These are phyloP conservation scores for Caprella mutica DNA, from an alignment of 2,888 invertebrate genomes.

Conservation along the genomic window DNA sequence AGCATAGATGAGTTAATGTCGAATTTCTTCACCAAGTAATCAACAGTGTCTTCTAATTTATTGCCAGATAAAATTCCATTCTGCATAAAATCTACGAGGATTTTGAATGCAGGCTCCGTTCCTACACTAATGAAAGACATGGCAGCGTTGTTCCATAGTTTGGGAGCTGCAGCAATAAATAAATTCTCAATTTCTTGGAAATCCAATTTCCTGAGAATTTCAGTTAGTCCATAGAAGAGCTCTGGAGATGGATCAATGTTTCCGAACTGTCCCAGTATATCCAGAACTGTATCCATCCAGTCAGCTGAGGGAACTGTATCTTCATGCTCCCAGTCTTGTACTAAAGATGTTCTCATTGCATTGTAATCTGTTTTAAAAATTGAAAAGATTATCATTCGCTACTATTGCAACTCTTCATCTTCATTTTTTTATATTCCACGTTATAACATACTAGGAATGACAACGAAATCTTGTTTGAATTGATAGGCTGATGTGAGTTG, in stretches of 20 bases:
- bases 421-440: too few relatives aligned
- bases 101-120: neutral
- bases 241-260: neutral
- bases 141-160: neutral
- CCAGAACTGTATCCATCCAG: neutral
- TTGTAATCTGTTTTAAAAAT: neutral
- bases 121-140: neutral
- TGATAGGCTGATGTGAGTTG: neutral
- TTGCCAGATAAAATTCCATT: neutral
- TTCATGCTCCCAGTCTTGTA: constrained; percentile 1
- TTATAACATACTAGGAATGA: constrained; percentile 2
- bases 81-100: neutral
- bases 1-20: neutral
- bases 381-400: too few relatives aligned
- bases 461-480: constrained; percentile 7
- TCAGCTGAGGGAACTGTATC: neutral
- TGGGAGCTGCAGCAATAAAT: neutral
- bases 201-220: neutral
- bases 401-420: too few relatives aligned
- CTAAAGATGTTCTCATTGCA: neutral
- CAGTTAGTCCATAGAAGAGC: constrained; percentile 2
- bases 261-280: neutral
- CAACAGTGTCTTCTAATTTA: neutral
- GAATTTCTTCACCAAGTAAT: neutral
- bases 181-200: neutral